Conservation (phyloP, 1,140 invertebrate species). For the Oryctes rhinoceros region DNA sequence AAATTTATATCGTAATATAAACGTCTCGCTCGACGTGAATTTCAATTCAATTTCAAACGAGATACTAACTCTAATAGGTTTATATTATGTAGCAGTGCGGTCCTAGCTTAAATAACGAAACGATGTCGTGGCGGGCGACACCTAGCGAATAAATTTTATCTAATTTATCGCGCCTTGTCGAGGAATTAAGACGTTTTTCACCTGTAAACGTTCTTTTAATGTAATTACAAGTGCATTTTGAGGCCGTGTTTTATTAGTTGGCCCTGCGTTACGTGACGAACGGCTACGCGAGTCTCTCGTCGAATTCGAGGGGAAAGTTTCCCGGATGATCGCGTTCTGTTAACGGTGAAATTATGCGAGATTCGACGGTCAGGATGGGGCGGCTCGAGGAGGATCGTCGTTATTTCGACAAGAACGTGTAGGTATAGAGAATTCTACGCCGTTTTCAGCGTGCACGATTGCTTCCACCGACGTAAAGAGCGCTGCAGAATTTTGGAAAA, state of each 20-base stretch:
- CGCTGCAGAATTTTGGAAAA: too few relatives aligned
- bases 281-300: not conserved
- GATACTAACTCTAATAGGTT: not conserved
- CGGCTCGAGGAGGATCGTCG: too few relatives aligned
- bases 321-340: not conserved
- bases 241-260: not conserved
- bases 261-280: not conserved
- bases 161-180: slow-evolving; percentile 23
- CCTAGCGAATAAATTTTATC: slow-evolving; percentile 6
- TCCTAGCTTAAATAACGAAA: not conserved
- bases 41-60: slow-evolving; percentile 25
- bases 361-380: not conserved
- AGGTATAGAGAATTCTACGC: too few relatives aligned
- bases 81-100: not conserved
- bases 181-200: slow-evolving; percentile 10
- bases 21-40: not conserved
- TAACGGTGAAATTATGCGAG: not conserved
- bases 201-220: not conserved
- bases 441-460: too few relatives aligned
- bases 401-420: too few relatives aligned
- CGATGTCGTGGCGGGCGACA: not conserved
- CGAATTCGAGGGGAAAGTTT: not conserved
- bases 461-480: too few relatives aligned
- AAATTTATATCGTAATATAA: slow-evolving; percentile 33
- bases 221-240: slow-evolving; percentile 12